phyloP scores from a whole-genome alignment of 1,140 invertebrate genomes.

The Drosophila parabipectinata region DNA sequence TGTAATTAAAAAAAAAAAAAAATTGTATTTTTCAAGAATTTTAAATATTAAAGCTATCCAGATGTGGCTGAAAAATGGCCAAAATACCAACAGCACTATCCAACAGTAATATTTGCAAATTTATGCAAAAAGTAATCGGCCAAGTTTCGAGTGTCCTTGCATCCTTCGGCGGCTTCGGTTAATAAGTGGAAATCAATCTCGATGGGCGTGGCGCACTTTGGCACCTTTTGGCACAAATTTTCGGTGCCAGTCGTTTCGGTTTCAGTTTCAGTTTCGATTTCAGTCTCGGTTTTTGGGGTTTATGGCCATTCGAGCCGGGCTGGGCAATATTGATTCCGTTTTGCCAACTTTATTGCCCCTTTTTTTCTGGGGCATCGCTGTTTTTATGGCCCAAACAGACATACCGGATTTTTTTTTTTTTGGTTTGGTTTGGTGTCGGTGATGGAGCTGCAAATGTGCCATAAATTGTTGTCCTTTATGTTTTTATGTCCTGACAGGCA shows the following conservation, averaged over 20 bases:
- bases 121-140: slow-evolving; percentile 52
- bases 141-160: slow-evolving; percentile 44
- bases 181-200: slow-evolving; percentile 65
- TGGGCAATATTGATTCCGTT: slow-evolving; percentile 45
- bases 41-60: too few relatives aligned
- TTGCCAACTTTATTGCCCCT: slow-evolving; percentile 32
- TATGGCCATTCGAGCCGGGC: slow-evolving; percentile 35
- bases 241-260: slow-evolving; percentile 16
- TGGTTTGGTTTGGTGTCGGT: not conserved
- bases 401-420: slow-evolving; percentile 24
- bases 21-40: too few relatives aligned
- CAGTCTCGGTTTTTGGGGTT: slow-evolving; percentile 26
- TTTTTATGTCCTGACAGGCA: slow-evolving; percentile 56
- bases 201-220: slow-evolving; percentile 21
- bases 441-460: slow-evolving; percentile 72
- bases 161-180: slow-evolving; percentile 17
- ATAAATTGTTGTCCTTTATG: slow-evolving; percentile 78
- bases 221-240: slow-evolving; percentile 52
- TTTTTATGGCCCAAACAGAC: slow-evolving; percentile 72
- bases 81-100: too few relatives aligned
- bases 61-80: too few relatives aligned
- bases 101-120: slow-evolving; percentile 42
- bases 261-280: not conserved
- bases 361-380: slow-evolving; percentile 17
- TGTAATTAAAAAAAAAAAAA: too few relatives aligned